Percentiles rank a stretch among this genome's conserved stretches.
phyloP scores from a whole-genome alignment of 2,888 invertebrate genomes.

The Anoncus sp. region DNA sequence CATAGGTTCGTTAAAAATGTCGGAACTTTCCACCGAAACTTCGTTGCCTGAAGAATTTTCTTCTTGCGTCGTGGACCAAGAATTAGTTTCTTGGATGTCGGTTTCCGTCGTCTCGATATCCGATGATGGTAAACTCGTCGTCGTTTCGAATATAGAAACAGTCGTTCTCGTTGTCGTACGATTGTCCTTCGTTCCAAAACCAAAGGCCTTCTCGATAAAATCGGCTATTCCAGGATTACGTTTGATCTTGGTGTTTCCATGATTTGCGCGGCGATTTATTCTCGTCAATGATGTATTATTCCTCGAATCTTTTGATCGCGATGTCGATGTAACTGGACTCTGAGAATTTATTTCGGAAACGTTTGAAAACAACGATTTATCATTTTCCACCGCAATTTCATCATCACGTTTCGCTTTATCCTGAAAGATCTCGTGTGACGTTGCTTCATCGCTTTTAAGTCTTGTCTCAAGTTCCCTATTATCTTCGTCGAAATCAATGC shows the following conservation, averaged over 20 bases:
- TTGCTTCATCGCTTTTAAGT: not conserved
- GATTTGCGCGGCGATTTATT: not conserved
- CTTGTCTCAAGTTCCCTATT: not conserved
- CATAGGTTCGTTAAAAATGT: conserved; percentile 1
- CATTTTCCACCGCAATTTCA: not conserved
- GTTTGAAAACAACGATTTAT: not conserved
- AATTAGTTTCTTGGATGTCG: conserved; percentile 16
- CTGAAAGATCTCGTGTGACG: not conserved
- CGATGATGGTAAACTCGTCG: conserved; percentile 39
- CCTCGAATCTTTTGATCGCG: not conserved
- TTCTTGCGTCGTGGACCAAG: conserved; percentile 21
- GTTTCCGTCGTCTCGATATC: conserved; percentile 26
- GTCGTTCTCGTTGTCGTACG: conserved; percentile 19
- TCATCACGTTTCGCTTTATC: not conserved
- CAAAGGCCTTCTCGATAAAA: conserved; percentile 60
- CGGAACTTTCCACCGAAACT: conserved; percentile 4
- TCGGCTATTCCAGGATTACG: conserved; percentile 60
- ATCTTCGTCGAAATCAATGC: not conserved
- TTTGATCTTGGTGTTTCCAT: conserved; percentile 26
- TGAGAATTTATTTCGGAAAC: not conserved
- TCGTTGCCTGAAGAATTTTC: conserved; percentile 25
- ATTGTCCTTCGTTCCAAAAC: conserved; percentile 23
- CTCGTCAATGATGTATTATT: conserved; percentile 7
- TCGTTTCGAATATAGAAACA: conserved; percentile 30
- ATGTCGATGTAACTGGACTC: not conserved